These are phyloP conservation scores for Aphaenogaster ashmeadi DNA, from an alignment of 1,140 invertebrate species.

Conservation along the genomic window DNA sequence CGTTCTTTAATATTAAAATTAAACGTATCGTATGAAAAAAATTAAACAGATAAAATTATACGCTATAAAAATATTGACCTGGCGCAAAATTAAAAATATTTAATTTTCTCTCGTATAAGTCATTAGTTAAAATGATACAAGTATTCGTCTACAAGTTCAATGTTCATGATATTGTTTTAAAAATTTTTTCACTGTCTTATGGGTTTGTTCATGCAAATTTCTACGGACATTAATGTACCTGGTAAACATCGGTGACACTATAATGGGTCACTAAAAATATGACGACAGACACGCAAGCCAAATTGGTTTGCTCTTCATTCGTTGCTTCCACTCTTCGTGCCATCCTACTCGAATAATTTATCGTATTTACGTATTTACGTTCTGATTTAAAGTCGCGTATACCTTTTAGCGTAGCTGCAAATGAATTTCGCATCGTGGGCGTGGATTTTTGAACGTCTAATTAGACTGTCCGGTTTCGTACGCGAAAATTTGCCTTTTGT, in stretches of 20 bases:
- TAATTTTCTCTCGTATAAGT: not conserved
- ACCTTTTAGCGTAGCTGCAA: not conserved
- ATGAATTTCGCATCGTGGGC: not conserved
- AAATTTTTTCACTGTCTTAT: constrained; percentile 5
- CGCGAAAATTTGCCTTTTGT: constrained; percentile 24
- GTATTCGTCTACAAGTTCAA: not conserved
- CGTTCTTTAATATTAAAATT: not conserved
- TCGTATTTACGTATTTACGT: constrained; percentile 31
- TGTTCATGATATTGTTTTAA: constrained; percentile 16
- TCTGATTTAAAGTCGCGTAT: constrained; percentile 24
- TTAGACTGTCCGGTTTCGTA: not conserved
- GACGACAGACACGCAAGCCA: not conserved
- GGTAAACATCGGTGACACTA: constrained; percentile 48
- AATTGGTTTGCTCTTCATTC: constrained; percentile 59
- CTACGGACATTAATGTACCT: constrained; percentile 35
- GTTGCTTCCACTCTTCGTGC: constrained; percentile 3
- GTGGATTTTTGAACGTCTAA: constrained; percentile 33
- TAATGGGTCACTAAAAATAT: constrained; percentile 54
- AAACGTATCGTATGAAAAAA: not conserved
- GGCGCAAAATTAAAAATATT: not conserved
- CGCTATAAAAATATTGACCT: not conserved
- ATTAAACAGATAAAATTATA: not conserved
- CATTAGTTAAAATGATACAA: not conserved
- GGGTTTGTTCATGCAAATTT: constrained; percentile 54
- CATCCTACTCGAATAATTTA: not conserved